Percentiles rank a stretch among this genome's conserved stretches.
phyloP scores from a whole-genome alignment of 1,140 invertebrate species.

The Lucilia cuprina region DNA sequence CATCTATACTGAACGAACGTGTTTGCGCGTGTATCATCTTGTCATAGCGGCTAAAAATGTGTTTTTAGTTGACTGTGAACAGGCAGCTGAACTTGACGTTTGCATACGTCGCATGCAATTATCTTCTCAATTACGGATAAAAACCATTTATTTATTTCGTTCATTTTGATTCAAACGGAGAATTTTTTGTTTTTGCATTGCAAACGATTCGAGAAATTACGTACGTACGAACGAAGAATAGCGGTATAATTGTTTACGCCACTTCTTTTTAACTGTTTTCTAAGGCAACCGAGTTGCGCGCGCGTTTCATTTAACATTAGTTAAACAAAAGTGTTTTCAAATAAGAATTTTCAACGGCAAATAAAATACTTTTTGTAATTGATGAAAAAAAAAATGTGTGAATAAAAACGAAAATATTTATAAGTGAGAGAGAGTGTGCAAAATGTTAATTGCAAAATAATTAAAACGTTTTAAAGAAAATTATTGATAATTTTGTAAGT shows the following conservation, averaged over 20 bases:
- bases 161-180: neutral
- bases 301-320: slow-evolving; percentile 42
- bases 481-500: neutral
- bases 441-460: neutral
- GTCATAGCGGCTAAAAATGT: slow-evolving; percentile 32
- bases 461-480: neutral
- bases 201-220: neutral
- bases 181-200: neutral
- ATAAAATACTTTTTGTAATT: neutral
- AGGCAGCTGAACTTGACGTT: slow-evolving; percentile 54
- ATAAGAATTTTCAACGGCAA: neutral
- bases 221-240: slow-evolving; percentile 12
- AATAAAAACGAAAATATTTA: neutral
- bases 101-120: slow-evolving; percentile 32
- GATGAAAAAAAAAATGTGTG: neutral
- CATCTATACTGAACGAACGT: slow-evolving; percentile 23
- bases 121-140: neutral
- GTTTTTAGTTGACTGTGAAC: slow-evolving; percentile 56
- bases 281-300: slow-evolving; percentile 42
- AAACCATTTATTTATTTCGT: neutral
- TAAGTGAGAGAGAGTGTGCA: neutral
- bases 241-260: neutral
- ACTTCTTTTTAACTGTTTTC: neutral
- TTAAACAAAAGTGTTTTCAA: neutral
- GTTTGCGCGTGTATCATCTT: slow-evolving; percentile 27